These are phyloP conservation scores for Ommatoiulus sabulosus DNA, from an alignment of 2,888 invertebrate genomes.

Conservation along the genomic window DNA sequence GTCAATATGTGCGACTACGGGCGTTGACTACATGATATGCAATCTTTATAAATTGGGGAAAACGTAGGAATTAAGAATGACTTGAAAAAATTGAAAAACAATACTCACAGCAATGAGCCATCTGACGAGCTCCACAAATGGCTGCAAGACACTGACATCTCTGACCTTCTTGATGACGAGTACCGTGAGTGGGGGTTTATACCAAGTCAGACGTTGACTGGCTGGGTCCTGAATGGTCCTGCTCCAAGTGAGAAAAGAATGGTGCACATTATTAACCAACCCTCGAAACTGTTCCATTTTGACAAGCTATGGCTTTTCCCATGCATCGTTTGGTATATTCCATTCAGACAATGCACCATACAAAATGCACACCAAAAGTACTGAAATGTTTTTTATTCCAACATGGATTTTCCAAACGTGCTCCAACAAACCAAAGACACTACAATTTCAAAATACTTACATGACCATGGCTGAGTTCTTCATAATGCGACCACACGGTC, in stretches of 20 bases:
- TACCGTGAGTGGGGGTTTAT: slow-evolving; percentile 95
- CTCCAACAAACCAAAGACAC: no score
- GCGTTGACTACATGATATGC: no score
- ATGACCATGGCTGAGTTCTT: slow-evolving; percentile 96
- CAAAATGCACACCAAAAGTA: no score
- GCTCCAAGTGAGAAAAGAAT: slow-evolving; percentile 62
- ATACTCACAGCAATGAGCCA: slow-evolving; percentile 88
- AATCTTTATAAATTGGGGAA: no score
- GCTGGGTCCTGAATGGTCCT: slow-evolving; percentile 98
- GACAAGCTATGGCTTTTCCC: no score
- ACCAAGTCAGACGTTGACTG: slow-evolving; percentile 96
- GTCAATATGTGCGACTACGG: no score
- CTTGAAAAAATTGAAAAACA: no score
- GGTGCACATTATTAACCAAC: slow-evolving; percentile 25
- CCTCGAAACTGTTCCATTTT: not conserved
- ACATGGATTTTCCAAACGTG: not conserved
- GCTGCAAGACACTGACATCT: slow-evolving; percentile 87
- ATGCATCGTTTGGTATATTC: no score
- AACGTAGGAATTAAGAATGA: no score
- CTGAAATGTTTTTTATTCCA: no score
- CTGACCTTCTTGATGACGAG: slow-evolving; percentile 96
- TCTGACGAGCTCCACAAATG: slow-evolving; percentile 91
- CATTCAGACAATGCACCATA: no score
- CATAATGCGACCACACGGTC: slow-evolving; percentile 98
- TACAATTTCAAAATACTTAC: slow-evolving; percentile 76